A percentile compares a stretch with the other conserved stretches of the same genome.
phyloP scores from a whole-genome alignment of 2,888 invertebrate genomes.

The Hypomecis punctinalis region DNA sequence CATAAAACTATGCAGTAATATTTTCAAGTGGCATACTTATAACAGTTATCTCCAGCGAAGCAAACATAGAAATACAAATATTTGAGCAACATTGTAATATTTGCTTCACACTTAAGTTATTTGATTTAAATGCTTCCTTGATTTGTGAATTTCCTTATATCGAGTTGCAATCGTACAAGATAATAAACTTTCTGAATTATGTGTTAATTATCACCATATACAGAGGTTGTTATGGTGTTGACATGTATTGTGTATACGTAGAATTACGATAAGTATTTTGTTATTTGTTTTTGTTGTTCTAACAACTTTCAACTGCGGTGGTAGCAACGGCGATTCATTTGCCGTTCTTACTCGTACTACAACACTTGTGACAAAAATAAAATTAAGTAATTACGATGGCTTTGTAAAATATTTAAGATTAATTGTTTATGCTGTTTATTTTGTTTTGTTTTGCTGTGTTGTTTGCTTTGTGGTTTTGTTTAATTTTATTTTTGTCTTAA shows the following conservation, averaged over 20 bases:
- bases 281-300: too few relatives aligned
- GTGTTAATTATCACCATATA: conserved; percentile 9
- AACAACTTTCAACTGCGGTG: too few relatives aligned
- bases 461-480: too few relatives aligned
- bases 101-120: conserved; percentile 21
- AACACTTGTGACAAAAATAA: too few relatives aligned
- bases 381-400: too few relatives aligned
- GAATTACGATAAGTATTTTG: not conserved
- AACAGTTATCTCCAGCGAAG: not conserved
- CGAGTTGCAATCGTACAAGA: conserved; percentile 10
- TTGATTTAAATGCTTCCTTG: conserved; percentile 24
- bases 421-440: too few relatives aligned
- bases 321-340: too few relatives aligned
- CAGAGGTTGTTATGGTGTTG: not conserved
- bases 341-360: too few relatives aligned
- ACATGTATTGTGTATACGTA: not conserved
- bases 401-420: too few relatives aligned
- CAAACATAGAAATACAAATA: conserved; percentile 8
- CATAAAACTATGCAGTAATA: too few relatives aligned
- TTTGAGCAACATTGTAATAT: conserved; percentile 20
- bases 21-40: not conserved
- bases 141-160: conserved; percentile 24
- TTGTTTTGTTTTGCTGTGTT: too few relatives aligned
- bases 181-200: conserved; percentile 7
- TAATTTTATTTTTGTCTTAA: too few relatives aligned